Evolutionary conservation across 2,113 vertebrate species (phyloP).

Genomic region (Rafetus swinhoei): DNA sequence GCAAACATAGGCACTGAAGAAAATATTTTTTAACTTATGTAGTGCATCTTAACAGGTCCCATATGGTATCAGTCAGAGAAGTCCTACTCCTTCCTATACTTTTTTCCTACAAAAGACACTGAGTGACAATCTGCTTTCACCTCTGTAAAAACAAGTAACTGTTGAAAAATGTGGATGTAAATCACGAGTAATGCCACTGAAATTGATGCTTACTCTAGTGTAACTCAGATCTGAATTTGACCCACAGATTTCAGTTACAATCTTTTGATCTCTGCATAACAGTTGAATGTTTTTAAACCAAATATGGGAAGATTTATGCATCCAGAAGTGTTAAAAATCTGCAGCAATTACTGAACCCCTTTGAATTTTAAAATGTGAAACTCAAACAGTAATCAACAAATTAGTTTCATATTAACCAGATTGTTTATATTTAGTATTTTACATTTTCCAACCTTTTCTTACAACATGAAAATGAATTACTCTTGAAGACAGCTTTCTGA

Average conservation of each 20-base stretch:
- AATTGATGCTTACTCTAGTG: constrained; percentile 26
- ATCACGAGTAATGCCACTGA: not conserved
- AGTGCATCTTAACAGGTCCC: constrained; percentile 5
- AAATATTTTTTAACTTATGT: constrained; percentile 8
- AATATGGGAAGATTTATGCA: constrained; percentile 24
- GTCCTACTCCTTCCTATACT: not conserved
- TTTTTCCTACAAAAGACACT: not conserved
- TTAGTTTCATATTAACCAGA: constrained; percentile 25
- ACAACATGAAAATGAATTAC: constrained; percentile 24
- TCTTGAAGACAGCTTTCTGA: constrained; percentile 14
- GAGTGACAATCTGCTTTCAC: not conserved
- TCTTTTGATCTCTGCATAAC: constrained; percentile 19
- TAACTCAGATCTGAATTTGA: constrained; percentile 43
- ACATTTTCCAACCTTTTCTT: constrained; percentile 35
- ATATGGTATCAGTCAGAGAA: not conserved
- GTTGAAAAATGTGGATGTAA: not conserved
- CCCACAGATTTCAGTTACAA: constrained; percentile 32
- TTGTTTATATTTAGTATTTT: constrained; percentile 22
- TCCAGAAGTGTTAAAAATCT: constrained; percentile 50
- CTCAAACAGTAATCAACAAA: not conserved
- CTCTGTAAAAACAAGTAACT: not conserved
- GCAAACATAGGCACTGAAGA: constrained; percentile 22
- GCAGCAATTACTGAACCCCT: constrained; percentile 43
- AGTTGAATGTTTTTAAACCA: constrained; percentile 12
- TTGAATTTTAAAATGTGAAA: constrained; percentile 38